Evolutionary conservation across 2,797 vertebrate genomes (phyloP).

Genomic region (Phataginus tetradactyla): DNA sequence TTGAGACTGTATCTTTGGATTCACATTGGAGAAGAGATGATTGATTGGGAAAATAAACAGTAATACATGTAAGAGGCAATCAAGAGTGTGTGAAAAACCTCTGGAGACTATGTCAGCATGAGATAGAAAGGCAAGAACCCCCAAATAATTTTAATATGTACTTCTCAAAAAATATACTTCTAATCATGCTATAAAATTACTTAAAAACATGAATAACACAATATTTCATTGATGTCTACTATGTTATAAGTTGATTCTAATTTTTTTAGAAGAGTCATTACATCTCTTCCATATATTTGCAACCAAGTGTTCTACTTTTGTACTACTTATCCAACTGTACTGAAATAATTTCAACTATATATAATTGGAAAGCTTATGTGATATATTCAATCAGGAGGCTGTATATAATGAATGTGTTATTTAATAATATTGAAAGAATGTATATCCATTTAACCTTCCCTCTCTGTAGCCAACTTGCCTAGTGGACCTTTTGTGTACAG

Average conservation of each 20-base stretch:
- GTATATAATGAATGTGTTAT: neutral
- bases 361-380: neutral
- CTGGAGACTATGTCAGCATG: neutral
- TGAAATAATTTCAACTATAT: neutral
- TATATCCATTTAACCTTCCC: neutral
- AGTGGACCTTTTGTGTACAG: neutral
- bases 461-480: neutral
- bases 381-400: neutral
- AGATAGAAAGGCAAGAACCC: neutral
- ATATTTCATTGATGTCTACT: neutral
- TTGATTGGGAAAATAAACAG: neutral
- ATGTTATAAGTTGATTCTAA: neutral
- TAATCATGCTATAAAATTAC: neutral
- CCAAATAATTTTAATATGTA: neutral
- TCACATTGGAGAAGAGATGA: neutral
- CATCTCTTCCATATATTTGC: neutral
- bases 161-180: neutral
- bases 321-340: neutral
- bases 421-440: neutral
- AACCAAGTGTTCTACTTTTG: neutral
- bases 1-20: neutral
- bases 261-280: neutral
- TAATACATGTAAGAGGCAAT: neutral
- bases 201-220: neutral
- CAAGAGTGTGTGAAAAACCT: neutral